A percentile compares a stretch with the other conserved stretches of the same genome.
Conservation (phyloP, 2,888 invertebrate genomes). For the Diogma glabrata region DNA sequence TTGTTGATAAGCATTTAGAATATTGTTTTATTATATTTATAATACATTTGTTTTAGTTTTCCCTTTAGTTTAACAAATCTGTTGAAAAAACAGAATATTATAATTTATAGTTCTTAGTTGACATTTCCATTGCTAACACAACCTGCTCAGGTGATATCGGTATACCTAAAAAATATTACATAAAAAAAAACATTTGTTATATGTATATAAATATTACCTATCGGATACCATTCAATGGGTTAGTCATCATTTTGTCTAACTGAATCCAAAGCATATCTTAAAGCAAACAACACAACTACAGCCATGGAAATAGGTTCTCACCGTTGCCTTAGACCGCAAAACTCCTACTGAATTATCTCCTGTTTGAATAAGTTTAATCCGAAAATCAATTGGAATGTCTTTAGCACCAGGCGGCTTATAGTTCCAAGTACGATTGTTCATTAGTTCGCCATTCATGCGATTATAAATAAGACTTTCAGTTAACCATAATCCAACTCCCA, state of each 20-base stretch:
- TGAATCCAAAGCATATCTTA: slow-evolving; percentile 52
- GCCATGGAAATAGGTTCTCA: slow-evolving; percentile 49
- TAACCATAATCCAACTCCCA: slow-evolving; percentile 67
- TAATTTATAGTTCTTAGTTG: too few relatives aligned
- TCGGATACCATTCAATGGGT: too few relatives aligned
- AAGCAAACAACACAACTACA: slow-evolving; percentile 21
- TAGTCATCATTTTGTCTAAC: slow-evolving; percentile 49
- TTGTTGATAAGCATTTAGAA: too few relatives aligned
- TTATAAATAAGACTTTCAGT: slow-evolving; percentile 58
- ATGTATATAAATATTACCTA: too few relatives aligned
- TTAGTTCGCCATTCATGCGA: slow-evolving; percentile 49
- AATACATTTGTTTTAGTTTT: too few relatives aligned
- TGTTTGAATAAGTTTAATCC: slow-evolving; percentile 33
- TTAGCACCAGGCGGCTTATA: slow-evolving; percentile 67
- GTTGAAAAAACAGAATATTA: too few relatives aligned
- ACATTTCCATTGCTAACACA: too few relatives aligned
- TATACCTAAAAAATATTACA: too few relatives aligned
- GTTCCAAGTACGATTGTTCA: slow-evolving; percentile 71
- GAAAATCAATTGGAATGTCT: slow-evolving; percentile 65
- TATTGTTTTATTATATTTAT: too few relatives aligned
- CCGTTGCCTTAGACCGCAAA: slow-evolving; percentile 44
- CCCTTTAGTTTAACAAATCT: too few relatives aligned
- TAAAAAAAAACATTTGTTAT: too few relatives aligned
- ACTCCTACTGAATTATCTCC: slow-evolving; percentile 60
- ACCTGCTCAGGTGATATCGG: too few relatives aligned